Percentiles rank a stretch among this genome's conserved stretches.
Conservation (phyloP, 1,140 invertebrate genomes). For the Caenorhabditis tropicalis region DNA sequence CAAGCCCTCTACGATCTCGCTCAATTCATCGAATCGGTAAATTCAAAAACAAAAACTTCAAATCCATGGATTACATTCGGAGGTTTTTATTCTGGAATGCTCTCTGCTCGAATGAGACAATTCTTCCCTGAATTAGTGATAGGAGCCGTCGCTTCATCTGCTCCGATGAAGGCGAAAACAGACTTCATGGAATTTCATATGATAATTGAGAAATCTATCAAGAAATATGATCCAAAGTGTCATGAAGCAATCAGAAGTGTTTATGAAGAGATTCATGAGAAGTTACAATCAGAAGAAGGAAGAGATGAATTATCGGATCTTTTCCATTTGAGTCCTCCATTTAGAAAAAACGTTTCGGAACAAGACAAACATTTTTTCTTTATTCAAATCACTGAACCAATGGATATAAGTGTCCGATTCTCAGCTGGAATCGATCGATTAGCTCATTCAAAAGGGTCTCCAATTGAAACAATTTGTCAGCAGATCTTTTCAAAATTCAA, state of each 20-base stretch:
- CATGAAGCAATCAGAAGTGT: neutral
- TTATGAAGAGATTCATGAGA: neutral
- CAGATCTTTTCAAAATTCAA: no score
- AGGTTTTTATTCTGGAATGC: slow-evolving; percentile 40
- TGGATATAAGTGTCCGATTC: slow-evolving; percentile 42
- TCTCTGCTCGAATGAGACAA: slow-evolving; percentile 47
- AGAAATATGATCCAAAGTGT: neutral
- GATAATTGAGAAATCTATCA: neutral
- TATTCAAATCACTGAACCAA: slow-evolving; percentile 15
- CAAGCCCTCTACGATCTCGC: slow-evolving; percentile 43
- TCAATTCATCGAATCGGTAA: slow-evolving; percentile 21
- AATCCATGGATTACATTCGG: slow-evolving; percentile 47
- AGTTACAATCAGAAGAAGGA: neutral
- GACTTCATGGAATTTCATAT: slow-evolving; percentile 69
- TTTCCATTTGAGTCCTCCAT: slow-evolving; percentile 8
- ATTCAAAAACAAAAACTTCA: neutral
- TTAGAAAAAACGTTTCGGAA: slow-evolving; percentile 6
- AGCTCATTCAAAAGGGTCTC: no score
- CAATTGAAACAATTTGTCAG: no score
- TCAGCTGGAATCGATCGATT: neutral
- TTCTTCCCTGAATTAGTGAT: slow-evolving; percentile 10
- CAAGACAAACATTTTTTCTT: slow-evolving; percentile 51
- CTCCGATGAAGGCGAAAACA: slow-evolving; percentile 21
- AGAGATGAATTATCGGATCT: neutral
- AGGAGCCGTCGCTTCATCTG: slow-evolving; percentile 40